A percentile compares a stretch with the other conserved stretches of the same genome.
Evolutionary conservation across 2,797 vertebrate species (phyloP).

Genomic region (Crenichthys baileyi): DNA sequence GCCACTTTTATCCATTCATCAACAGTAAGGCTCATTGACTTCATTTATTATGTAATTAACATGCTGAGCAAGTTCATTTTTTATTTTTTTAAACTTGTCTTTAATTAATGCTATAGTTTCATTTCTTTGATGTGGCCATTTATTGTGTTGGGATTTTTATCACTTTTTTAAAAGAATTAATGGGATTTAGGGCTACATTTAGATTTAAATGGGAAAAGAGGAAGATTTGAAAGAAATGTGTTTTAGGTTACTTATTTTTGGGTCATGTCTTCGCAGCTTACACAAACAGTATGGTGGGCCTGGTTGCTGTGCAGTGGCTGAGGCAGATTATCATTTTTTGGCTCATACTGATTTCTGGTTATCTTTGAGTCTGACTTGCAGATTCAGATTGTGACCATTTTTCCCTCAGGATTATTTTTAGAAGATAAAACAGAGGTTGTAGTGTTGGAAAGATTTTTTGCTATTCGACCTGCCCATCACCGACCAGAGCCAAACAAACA

Average conservation of each 20-base stretch:
- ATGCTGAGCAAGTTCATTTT: constrained; percentile 31
- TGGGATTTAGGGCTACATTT: not conserved
- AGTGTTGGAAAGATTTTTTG: not conserved
- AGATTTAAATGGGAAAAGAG: not conserved
- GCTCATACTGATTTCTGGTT: not conserved
- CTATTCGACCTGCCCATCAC: no score
- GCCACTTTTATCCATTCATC: constrained; percentile 40
- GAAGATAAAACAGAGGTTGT: not conserved
- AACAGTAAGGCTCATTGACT: constrained; percentile 51
- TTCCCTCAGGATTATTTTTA: not conserved
- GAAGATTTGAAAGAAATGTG: no score
- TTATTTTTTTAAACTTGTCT: not conserved
- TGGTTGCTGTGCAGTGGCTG: not conserved
- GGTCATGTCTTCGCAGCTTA: not conserved
- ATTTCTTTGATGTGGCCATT: not conserved
- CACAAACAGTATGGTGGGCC: not conserved
- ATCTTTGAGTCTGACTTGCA: not conserved
- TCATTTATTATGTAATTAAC: constrained; percentile 63
- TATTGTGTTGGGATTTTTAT: not conserved
- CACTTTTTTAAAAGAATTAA: not conserved
- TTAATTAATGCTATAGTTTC: constrained; percentile 46
- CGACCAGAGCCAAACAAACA: not conserved
- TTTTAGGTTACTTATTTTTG: not conserved
- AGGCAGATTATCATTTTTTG: not conserved
- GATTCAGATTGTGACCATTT: not conserved